Conservation (phyloP, 2,797 vertebrate species). For the Potorous gilbertii region DNA sequence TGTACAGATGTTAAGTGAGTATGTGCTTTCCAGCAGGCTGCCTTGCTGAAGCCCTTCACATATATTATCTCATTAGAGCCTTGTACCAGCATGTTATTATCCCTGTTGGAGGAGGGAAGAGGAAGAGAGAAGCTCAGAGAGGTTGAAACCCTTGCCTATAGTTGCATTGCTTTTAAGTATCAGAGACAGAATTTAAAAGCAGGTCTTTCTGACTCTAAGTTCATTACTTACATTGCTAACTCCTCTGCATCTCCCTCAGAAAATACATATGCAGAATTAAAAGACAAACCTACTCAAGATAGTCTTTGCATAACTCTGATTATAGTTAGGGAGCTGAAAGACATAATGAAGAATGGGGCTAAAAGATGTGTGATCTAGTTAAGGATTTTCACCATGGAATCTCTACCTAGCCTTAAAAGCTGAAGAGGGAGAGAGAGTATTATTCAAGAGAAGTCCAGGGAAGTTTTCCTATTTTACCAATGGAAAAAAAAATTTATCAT, state of each 20-base stretch:
- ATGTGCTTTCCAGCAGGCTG: not conserved
- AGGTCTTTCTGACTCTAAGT: not conserved
- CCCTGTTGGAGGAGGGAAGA: not conserved
- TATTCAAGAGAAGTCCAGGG: not conserved
- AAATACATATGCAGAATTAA: not conserved
- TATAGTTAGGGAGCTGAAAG: conserved; percentile 40
- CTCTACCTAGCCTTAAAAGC: not conserved
- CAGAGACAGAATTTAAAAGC: not conserved
- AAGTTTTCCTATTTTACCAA: not conserved
- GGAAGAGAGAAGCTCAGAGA: not conserved
- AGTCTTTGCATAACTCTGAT: conserved; percentile 14
- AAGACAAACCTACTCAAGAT: conserved; percentile 39
- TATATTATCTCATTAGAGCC: not conserved
- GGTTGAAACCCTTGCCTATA: not conserved
- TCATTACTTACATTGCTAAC: not conserved
- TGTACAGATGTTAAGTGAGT: not conserved
- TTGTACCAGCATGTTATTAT: not conserved
- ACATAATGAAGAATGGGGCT: not conserved
- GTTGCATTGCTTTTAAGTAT: not conserved
- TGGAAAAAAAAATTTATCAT: not conserved
- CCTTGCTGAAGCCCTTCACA: not conserved
- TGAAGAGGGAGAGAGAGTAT: fast-evolving
- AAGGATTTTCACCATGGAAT: conserved; percentile 42
- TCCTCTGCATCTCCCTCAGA: conserved; percentile 36
- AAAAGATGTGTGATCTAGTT: conserved; percentile 31